Evolutionary conservation across 2,888 invertebrate species (phyloP).

Genomic region (Coremacera marginata): DNA sequence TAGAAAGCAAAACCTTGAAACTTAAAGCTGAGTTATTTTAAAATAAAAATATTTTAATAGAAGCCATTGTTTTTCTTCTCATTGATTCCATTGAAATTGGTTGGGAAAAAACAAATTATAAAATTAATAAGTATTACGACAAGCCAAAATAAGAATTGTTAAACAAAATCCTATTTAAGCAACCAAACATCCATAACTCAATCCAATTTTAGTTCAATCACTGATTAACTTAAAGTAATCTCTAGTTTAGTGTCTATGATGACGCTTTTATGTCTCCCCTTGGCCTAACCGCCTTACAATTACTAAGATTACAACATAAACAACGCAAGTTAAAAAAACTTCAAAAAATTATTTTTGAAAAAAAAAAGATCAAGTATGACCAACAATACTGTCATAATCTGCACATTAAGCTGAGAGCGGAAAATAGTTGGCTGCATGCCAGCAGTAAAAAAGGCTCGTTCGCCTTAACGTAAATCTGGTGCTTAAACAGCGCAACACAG

Average conservation of each 20-base stretch:
- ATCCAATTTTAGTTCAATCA: neutral
- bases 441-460: neutral
- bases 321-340: neutral
- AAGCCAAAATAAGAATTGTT: no score
- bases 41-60: no score
- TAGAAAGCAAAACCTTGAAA: no score
- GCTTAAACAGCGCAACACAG: conserved; percentile 32
- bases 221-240: neutral
- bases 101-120: no score
- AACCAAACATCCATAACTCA: no score
- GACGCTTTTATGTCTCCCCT: neutral
- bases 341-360: neutral
- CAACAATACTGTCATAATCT: conserved; percentile 22
- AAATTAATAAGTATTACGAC: no score
- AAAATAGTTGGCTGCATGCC: conserved; percentile 5
- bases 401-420: neutral
- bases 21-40: no score
- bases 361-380: neutral
- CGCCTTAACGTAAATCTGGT: neutral
- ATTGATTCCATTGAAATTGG: no score
- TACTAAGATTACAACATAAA: conserved; percentile 33
- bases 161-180: no score
- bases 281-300: neutral
- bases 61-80: no score
- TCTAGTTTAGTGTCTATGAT: no score